Evolutionary conservation across 2,888 invertebrate genomes (phyloP).

Genomic region (Epinotia nisella): DNA sequence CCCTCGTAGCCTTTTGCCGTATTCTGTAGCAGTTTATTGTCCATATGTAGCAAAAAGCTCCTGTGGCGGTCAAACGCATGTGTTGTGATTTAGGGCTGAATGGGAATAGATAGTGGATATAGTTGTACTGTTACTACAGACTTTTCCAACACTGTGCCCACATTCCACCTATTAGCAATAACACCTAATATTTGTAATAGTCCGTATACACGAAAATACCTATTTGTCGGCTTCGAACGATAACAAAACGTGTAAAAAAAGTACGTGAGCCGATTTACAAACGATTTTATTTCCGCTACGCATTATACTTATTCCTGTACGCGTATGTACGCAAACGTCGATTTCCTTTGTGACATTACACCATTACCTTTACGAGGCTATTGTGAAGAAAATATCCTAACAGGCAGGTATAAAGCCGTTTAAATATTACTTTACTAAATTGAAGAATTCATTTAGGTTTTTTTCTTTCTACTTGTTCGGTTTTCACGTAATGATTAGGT

Average conservation of each 20-base stretch:
- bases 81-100: too few species aligned
- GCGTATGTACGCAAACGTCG: conserved; percentile 6
- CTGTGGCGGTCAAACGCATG: too few species aligned
- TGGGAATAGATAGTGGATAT: too few species aligned
- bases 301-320: not conserved
- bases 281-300: not conserved
- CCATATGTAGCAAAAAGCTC: too few species aligned
- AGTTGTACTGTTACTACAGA: too few species aligned
- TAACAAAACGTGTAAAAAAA: conserved; percentile 41
- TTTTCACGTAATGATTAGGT: not conserved
- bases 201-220: conserved; percentile 22
- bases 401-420: not conserved
- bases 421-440: not conserved
- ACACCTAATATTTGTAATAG: conserved; percentile 32
- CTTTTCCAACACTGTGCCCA: not conserved
- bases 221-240: conserved; percentile 36
- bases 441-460: not conserved
- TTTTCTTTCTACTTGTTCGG: not conserved
- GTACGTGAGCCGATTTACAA: conserved; percentile 38
- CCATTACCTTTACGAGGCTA: conserved; percentile 30
- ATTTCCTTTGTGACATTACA: conserved; percentile 17
- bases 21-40: too few species aligned
- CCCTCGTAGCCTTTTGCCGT: too few species aligned
- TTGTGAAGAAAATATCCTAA: conserved; percentile 15
- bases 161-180: conserved; percentile 26